These are phyloP conservation scores for Cranoglanis bouderius DNA, from an alignment of 2,113 vertebrate genomes.

Conservation along the genomic window DNA sequence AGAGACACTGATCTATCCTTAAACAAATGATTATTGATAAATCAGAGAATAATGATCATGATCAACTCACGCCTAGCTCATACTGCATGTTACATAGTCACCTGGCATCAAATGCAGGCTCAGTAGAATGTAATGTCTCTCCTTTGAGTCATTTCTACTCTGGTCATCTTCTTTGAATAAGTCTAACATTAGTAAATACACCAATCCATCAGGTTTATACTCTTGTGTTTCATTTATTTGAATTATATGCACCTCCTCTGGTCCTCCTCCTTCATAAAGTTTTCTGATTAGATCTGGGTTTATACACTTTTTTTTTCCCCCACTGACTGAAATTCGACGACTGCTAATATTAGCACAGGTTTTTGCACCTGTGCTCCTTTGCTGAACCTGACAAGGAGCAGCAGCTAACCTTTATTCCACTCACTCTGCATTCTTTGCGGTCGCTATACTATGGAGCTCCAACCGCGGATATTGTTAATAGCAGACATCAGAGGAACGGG, in stretches of 20 bases:
- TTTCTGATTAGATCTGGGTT: neutral
- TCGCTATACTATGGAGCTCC: constrained; percentile 64
- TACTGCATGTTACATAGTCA: neutral
- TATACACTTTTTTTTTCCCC: neutral
- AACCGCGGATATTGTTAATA: constrained; percentile 68
- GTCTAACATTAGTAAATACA: neutral
- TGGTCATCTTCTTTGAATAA: neutral
- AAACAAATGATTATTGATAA: neutral
- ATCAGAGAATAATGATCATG: neutral
- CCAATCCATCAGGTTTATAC: neutral
- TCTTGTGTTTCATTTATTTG: neutral
- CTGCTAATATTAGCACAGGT: constrained; percentile 56
- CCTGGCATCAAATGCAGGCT: neutral
- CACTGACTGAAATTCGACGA: constrained; percentile 48
- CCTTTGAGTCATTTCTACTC: neutral
- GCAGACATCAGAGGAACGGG: constrained; percentile 63
- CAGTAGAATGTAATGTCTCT: neutral
- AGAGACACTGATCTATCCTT: neutral
- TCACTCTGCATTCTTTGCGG: constrained; percentile 74
- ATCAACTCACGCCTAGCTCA: neutral
- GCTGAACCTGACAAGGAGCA: constrained; percentile 55
- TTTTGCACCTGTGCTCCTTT: constrained; percentile 57
- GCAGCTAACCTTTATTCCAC: constrained; percentile 64
- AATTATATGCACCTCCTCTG: neutral
- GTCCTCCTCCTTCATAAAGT: neutral